phyloP scores from a whole-genome alignment of 1,140 invertebrate genomes.

The Drosophila biarmipes region DNA sequence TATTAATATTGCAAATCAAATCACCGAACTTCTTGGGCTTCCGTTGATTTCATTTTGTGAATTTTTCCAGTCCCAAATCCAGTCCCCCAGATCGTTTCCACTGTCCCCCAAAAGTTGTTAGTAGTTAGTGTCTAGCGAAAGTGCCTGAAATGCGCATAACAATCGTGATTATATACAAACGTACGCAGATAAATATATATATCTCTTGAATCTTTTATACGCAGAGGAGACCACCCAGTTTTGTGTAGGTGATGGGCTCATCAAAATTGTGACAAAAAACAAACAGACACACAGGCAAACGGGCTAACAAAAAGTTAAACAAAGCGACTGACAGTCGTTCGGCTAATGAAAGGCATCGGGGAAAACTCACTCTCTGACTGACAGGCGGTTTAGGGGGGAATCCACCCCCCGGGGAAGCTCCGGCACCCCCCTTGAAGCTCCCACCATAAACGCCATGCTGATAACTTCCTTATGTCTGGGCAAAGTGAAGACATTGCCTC shows the following conservation, averaged over 20 bases:
- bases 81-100: not conserved
- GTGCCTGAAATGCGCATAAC: constrained; percentile 74
- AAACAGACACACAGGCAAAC: constrained; percentile 61
- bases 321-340: constrained; percentile 63
- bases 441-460: constrained; percentile 68
- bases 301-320: constrained; percentile 66
- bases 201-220: constrained; percentile 10
- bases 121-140: constrained; percentile 59
- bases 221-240: constrained; percentile 19
- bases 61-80: not conserved
- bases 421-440: constrained; percentile 14
- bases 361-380: constrained; percentile 19
- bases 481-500: constrained; percentile 56
- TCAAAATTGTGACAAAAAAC: constrained; percentile 69
- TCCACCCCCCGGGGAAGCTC: not conserved
- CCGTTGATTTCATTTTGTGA: constrained; percentile 18
- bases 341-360: constrained; percentile 61
- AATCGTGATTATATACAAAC: constrained; percentile 65
- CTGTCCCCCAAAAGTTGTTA: constrained; percentile 23
- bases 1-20: constrained; percentile 20
- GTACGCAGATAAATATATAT: constrained; percentile 5
- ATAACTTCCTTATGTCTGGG: constrained; percentile 75
- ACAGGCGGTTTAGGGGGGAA: constrained; percentile 2
- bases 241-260: constrained; percentile 56
- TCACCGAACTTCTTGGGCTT: constrained; percentile 5